Base-by-base conservation (phyloP, 2,113 vertebrate genomes). In the Osmerus eperlanus region DNA sequence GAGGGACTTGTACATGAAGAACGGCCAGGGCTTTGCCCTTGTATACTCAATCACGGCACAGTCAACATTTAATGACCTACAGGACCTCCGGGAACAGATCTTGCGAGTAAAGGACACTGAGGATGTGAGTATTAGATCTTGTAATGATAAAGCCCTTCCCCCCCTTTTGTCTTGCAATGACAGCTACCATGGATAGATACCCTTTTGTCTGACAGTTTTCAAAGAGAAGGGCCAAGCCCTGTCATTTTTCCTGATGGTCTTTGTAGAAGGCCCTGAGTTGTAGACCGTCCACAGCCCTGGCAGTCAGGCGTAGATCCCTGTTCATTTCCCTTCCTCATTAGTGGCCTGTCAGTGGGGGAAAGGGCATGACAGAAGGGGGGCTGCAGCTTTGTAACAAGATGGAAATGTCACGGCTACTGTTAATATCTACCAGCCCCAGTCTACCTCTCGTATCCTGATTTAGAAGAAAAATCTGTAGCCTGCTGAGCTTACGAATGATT, bases 1-100 rank as follows among this genome's bases (percentile, higher is more conserved):
- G 97, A 95, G 97, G 86, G 97, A 99, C 91, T 94, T 99, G 79
- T 99, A 99, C 89, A 99, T 99, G 97, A 99, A 99, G 93, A 99
- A 99, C 0, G 97, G 97, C 74, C 97, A 99, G 88, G 97, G 97
- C 78, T 99, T 99, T 83, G 97, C 97, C 90, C 90, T 99, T 92
- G 97, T 99, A 76, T 99, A 98, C 93, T 99, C 97, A 83, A 99
- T 99, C 76, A 99, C 97, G 72, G 97, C 97, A 77, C 97, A 99
- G 93, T 99, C 97, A 16, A 99, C 97, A 0, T 99, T 99, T 89
- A 99, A 99, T 6, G 97, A 99, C 91, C 91, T 99, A 9, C 96
- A 99, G 88, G 97, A 99, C 93, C 92, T 99, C 81, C 92, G 97
- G 81, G 97, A 99, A 86, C 97, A 99, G 92, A 99, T 99, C 88